phyloP scores from a whole-genome alignment of 2,797 vertebrate genomes.

The Schizothorax lantsangensis region DNA sequence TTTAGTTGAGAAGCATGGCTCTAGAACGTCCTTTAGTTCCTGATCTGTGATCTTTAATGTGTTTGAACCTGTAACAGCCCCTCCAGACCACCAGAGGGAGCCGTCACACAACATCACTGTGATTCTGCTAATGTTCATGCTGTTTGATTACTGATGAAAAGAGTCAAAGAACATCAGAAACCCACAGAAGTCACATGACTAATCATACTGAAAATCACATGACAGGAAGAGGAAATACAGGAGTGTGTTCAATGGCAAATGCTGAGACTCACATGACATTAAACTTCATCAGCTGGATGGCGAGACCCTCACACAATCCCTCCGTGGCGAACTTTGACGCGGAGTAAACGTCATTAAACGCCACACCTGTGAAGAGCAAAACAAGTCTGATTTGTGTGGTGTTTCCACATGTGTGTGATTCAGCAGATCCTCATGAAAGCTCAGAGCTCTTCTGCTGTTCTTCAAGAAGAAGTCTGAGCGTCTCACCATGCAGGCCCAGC shows the following conservation, averaged over 20 bases:
- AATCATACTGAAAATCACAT: not conserved
- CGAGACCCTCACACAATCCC: slow-evolving; percentile 86
- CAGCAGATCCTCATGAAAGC: too few species aligned
- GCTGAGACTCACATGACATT: slow-evolving; percentile 79
- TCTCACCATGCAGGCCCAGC: slow-evolving; percentile 81
- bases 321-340: slow-evolving; percentile 87
- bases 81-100: not conserved
- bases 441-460: too few species aligned
- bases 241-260: not conserved
- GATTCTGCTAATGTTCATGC: not conserved
- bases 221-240: not conserved
- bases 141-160: not conserved
- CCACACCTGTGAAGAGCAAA: slow-evolving; percentile 72
- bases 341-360: slow-evolving; percentile 82
- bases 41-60: not conserved
- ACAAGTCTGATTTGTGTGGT: not conserved
- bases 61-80: not conserved
- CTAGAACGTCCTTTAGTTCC: not conserved
- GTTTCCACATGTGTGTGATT: not conserved
- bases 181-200: not conserved
- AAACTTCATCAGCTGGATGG: slow-evolving; percentile 81
- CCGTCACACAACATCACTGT: not conserved
- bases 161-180: too few species aligned
- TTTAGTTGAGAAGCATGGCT: not conserved
- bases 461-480: too few species aligned